Base-by-base conservation (phyloP, 2,888 invertebrate species). In the Tachina grossa region DNA sequence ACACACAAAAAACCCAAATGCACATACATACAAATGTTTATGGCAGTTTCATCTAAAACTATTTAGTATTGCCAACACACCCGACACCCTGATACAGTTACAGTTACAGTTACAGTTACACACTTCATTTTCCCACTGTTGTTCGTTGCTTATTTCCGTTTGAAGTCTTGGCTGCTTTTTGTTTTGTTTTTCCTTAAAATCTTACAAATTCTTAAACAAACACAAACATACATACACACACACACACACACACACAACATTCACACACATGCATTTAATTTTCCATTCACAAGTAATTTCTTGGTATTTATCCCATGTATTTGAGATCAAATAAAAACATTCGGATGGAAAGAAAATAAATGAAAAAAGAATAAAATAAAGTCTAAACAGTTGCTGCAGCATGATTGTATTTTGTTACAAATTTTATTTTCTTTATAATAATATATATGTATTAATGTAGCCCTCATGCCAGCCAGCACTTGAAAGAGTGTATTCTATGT, bases 191-290 rank as follows among this genome's bases (percentile, higher is more conserved):
- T 71, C 66, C 66, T 78, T 75, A 69, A 31, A 82, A 79, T 82
- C 82, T 59, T 45, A 69, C 49, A 82, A 85, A 85, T 76, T 75
- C 83, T 83, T 75, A 83, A 83, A 65, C 61, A 85, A 85, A 85
- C 78, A 79, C 68, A 63, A 19, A 65, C 49, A n/a, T n/a, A 59
- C 39, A 68, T 47, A 76, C 22, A 55, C 22, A 65, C 16, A 65
- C 53, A 5, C 39, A 19, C 16, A 22, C 14, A 59, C 19, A 39
- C 43, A 61, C 13, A 14, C 39, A 45, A 61, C 14, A 59, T 9
- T 59, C 45, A 47, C 2, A 16, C 14, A 69, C n/a, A 71, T 65
- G 16, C 16, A 16, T 66, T 31, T 66, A 49, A n/a, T 47, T 66
- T 43, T 47, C n/a, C 41, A 51, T 43, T 14, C 16, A 53, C 47